Base-by-base conservation (phyloP, 2,113 vertebrate genomes). In the Odocoileus virginianus region DNA sequence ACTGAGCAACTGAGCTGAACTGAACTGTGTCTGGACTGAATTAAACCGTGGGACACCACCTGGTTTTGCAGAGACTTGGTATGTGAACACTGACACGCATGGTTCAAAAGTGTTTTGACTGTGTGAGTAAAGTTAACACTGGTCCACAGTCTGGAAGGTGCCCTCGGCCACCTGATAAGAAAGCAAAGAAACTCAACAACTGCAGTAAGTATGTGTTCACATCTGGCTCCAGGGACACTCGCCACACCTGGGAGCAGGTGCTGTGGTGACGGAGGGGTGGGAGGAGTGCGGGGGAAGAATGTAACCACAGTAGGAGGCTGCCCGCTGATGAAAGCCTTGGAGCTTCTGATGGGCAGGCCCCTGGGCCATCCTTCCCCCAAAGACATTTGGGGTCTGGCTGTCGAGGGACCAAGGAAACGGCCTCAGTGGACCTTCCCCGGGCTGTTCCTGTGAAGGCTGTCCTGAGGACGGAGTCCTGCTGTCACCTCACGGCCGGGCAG, bases 241-340 rank as follows among this genome's bases (percentile, higher is more conserved):
- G 79, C n/a, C 78, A 25, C 55, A 45, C n/a, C 27, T 11, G n/a
- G 19, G 30, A 8, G 23, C 28, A 43, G 50, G 3, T 92, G 81
- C 28, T 55, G 4, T n/a, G 64, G 60, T n/a, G 79, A 74, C 6
- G 40, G 30, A 27, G 21, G 4, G 6, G 28, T 50, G 45, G 45
- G 33, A n/a, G 13, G 43, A 8, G 21, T 3, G 8, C 6, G 7
- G 21, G 36, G 27, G 4, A 12, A 7, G 28, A 6, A 4, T 16
- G 55, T 7, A 11, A 81, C 10, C 17, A 13, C 19, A 45, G 25
- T 13, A 23, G 14, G 16, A 15, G 12, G 58, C 33, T 36, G 50
- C 81, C 12, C 19, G 15, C 81, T 36, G 50, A 83, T 15, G 21
- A 15, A 14, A 7, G 19, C 17, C 30, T 33, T 58, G 58, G 9